Conservation (phyloP, 2,113 vertebrate genomes). For the Sula dactylatra region DNA sequence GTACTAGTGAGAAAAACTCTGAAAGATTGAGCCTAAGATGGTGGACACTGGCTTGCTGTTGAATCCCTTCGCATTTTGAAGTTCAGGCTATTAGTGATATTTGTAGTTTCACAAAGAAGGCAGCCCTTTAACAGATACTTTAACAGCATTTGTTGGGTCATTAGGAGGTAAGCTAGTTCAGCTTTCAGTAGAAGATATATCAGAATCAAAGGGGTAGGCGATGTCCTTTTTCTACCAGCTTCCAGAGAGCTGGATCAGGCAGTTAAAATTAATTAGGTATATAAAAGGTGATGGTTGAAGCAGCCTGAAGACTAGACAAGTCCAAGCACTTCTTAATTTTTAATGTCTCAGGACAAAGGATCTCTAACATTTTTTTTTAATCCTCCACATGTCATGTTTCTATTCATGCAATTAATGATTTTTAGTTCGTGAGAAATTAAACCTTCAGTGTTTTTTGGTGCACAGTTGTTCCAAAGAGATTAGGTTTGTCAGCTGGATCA, state of each 20-base stretch:
- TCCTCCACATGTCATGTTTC: background rate
- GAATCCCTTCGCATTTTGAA: background rate
- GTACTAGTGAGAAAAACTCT: background rate
- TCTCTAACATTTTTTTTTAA: background rate
- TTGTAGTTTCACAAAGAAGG: background rate
- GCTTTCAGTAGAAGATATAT: background rate
- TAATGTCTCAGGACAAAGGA: background rate
- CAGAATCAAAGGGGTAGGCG: background rate
- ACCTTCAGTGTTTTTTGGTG: background rate
- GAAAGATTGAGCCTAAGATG: background rate
- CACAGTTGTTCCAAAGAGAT: background rate
- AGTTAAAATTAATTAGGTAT: background rate
- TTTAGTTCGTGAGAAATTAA: background rate
- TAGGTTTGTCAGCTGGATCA: background rate
- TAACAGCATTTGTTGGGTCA: background rate
- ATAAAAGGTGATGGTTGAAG: background rate
- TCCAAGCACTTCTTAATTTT: background rate
- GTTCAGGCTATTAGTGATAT: background rate
- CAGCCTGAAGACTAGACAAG: background rate
- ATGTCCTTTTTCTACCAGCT: background rate
- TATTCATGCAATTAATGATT: background rate
- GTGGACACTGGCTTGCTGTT: background rate
- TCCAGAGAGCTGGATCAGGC: background rate
- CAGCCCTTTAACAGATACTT: background rate
- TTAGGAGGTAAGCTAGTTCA: background rate